Evolutionary conservation across 2,113 vertebrate species (phyloP), one percentile per base, ranked within the genome.

Genomic region (Phyllostomus discolor): DNA sequence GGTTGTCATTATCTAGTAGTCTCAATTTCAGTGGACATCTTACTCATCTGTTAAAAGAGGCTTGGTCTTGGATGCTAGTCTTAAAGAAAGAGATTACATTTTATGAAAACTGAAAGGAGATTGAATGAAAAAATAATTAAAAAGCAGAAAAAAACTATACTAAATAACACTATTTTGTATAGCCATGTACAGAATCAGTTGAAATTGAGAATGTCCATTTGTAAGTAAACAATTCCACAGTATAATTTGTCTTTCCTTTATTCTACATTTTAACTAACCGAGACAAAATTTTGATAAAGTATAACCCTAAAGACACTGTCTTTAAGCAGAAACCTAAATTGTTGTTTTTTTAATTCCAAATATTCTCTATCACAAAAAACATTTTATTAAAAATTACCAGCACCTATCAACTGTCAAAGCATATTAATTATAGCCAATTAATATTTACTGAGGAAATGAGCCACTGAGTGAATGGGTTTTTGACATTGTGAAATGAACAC

Each of bases 381-480:
- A 69, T 88, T 88, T 76, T 66, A 85, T 86, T 59, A 11, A 72
- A 90, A 95, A 66, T 83, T 69, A 4, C 2, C 14, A 81, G 7
- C 2, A 46, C 14, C 8, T 31, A 28, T 82, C 9, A 91, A 33
- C 9, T 50, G 46, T 10, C 17, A 86, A 93, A 67, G 2, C 41
- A 5, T 79, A 24, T 89, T 78, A 95, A 81, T 96, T 86, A 89
- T 35, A 91, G 2, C 2, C 64, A 79, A 7, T 93, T 97, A 95
- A 82, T 90, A 52, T 82, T 70, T 76, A 4, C 35, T 69, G 46
- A 94, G n/a, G 9, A 95, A 93, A 90, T n/a, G 2, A 22, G 50
- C 94, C 31, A 91, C 38, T 85, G 8, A 84, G 35, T 86, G 50
- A 78, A 89, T 86, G 82, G 19, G 10, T 15, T 67, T 83, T 72